Percentiles rank a stretch among this genome's conserved stretches.
Conservation (phyloP, 23 tunicate species). For the Halocynthia aurantium region DNA sequence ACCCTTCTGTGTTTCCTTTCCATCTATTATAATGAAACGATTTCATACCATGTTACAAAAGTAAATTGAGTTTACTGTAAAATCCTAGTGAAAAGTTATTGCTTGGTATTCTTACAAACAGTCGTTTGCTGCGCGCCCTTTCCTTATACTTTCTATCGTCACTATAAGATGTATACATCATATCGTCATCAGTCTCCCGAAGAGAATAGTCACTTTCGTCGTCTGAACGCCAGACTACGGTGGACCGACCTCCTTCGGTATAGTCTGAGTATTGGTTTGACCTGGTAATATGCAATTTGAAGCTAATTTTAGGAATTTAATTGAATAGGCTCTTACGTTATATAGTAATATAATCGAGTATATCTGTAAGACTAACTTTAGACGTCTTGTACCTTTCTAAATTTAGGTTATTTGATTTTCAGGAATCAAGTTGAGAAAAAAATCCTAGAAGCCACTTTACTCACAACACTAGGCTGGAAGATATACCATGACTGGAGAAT, state of each 20-base stretch:
- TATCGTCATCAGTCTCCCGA: background rate
- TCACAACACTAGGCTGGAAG: no score
- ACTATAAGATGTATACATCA: background rate
- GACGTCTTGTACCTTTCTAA: no score
- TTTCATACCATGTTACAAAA: background rate
- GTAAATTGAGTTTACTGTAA: background rate
- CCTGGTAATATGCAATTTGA: background rate
- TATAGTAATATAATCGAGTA: no score
- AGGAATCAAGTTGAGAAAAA: no score
- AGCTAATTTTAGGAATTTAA: no score
- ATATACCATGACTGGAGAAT: no score
- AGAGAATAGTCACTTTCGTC: conserved; percentile 7
- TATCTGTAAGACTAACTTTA: no score
- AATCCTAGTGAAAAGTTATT: no score
- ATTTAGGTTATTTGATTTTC: no score
- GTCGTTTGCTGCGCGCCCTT: background rate
- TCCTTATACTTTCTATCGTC: background rate
- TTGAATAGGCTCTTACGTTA: no score
- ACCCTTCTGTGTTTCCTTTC: background rate
- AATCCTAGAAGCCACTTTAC: no score
- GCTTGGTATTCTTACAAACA: no score
- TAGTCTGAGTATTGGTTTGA: background rate
- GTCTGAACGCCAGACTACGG: conserved; percentile 3
- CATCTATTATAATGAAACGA: background rate
- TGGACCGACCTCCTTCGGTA: background rate